A percentile compares a stretch with the other conserved stretches of the same genome.
Evolutionary conservation across 2,113 vertebrate species (phyloP).

Genomic region (Catharus minimus): DNA sequence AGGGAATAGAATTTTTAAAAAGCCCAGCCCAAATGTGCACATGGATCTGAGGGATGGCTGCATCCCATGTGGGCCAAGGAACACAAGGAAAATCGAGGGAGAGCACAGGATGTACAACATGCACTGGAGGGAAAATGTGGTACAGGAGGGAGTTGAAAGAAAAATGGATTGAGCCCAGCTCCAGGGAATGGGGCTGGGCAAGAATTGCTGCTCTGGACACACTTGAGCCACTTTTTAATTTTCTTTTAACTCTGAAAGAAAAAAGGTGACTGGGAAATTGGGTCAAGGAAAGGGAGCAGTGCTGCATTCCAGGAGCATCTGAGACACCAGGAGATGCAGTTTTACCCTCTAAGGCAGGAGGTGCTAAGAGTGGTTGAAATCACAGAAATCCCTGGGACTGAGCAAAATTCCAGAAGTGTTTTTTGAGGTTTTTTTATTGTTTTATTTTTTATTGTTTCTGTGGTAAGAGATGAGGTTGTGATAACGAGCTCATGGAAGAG

Average conservation of each 20-base stretch:
- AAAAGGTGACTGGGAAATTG: not conserved
- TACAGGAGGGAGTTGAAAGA: not conserved
- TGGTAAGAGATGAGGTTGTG: not conserved
- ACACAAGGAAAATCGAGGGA: not conserved
- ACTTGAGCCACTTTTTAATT: not conserved
- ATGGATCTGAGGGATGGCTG: not conserved
- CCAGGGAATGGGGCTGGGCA: not conserved
- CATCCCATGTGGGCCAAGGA: not conserved
- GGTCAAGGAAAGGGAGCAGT: not conserved
- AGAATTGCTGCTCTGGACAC: not conserved
- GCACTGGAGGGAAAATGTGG: not conserved
- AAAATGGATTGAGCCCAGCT: not conserved
- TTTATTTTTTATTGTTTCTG: not conserved
- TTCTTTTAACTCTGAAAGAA: not conserved
- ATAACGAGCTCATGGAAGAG: not conserved
- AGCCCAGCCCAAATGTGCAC: not conserved
- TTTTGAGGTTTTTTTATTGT: not conserved
- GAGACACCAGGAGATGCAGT: not conserved
- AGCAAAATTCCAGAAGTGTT: not conserved
- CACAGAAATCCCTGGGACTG: not conserved
- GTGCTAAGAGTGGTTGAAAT: not conserved
- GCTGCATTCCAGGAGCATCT: not conserved
- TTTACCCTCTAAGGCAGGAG: not conserved
- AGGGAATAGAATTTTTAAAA: not conserved
- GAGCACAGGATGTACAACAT: not conserved